Conservation (phyloP, 2,888 invertebrate species). For the Phymatocera aterrima region DNA sequence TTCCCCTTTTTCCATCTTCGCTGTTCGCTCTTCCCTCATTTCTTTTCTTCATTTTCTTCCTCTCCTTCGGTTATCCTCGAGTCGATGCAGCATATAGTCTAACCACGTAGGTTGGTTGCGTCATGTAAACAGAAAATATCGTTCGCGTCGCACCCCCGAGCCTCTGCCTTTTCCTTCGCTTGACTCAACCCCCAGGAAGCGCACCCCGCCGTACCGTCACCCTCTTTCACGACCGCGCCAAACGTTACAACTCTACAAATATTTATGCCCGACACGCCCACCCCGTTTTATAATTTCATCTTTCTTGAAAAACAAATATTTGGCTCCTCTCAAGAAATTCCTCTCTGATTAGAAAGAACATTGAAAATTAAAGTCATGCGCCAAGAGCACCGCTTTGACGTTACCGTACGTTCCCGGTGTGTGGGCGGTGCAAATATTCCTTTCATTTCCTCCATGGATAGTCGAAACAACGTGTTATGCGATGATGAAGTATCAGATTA, state of each 20-base stretch:
- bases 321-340: conserved; percentile 20
- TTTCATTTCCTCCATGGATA: background rate
- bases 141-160: conserved; percentile 43
- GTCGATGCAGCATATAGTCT: conserved; percentile 39
- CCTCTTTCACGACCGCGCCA: conserved; percentile 38
- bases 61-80: background rate
- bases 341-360: conserved; percentile 31
- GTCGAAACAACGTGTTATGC: background rate
- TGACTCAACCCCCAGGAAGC: conserved; percentile 7
- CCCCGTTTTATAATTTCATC: conserved; percentile 37
- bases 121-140: conserved; percentile 55
- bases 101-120: conserved; percentile 51
- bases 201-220: background rate
- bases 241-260: conserved; percentile 43
- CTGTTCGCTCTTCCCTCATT: too few relatives aligned
- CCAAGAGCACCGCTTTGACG: background rate
- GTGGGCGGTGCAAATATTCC: background rate
- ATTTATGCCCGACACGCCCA: conserved; percentile 42
- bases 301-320: conserved; percentile 35
- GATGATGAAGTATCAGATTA: background rate
- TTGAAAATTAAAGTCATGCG: conserved; percentile 31
- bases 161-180: too few relatives aligned
- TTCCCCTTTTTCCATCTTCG: background rate
- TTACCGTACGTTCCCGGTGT: background rate
- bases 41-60: background rate